Evolutionary conservation across 2,113 vertebrate genomes (phyloP), one percentile per base, ranked within the genome.

Genomic region (Meleagris gallopavo): DNA sequence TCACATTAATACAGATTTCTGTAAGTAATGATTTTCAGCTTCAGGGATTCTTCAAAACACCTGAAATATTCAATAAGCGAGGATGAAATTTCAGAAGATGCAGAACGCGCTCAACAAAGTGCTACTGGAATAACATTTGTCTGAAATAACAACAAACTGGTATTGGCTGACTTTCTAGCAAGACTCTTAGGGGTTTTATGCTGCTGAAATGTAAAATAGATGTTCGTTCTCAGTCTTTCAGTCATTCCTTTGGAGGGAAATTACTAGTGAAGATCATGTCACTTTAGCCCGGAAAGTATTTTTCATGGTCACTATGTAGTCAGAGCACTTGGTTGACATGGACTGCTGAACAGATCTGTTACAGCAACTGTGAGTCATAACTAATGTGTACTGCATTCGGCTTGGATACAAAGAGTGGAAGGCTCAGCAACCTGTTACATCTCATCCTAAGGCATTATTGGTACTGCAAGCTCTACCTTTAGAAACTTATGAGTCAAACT

Each of bases 1-100:
- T 90, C 13, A 10, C 30, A 50, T 83, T 86, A n/a, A 65, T 57
- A 86, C 54, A 77, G 45, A 38, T 66, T 88, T 93, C 60, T 65
- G 29, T 58, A 17, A 62, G 27, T 74, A 61, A 57, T 0, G 4
- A 45, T 62, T 85, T 65, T 76, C 36, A 80, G 45, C 40, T 93
- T 30, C 32, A 90, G 60, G 86, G 48, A 41, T 22, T 74, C 74
- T 88, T 88, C 22, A 57, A 43, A 92, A 57, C 19, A 12, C 46
- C 69, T 46, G 48, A 71, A 54, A 64, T 41, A 34, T 11, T 84
- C 34, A 83, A 55, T 48, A 85, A 86, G 58, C 18, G 52, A 61
- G 54, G 40, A 86, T 65, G 54, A 80, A 67, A 88, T 83, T 55
- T 83, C 60, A 80, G 64, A 83, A 83, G 48, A 64, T 43, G 25